These are phyloP conservation scores for Zeugodacus cucurbitae DNA, from an alignment of 1,140 invertebrate genomes.

Conservation along the genomic window DNA sequence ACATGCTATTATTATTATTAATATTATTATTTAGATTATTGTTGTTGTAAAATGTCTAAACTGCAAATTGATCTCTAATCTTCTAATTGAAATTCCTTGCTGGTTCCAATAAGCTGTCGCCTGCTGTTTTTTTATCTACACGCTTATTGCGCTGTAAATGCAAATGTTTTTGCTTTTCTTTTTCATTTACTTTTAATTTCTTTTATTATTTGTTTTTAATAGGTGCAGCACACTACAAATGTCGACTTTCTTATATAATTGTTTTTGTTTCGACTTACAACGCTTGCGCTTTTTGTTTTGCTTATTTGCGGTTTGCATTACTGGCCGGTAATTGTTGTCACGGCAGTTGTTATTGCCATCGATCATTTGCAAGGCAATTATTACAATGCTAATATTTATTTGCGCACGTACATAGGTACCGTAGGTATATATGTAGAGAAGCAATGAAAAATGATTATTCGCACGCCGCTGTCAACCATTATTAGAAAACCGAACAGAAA, in stretches of 20 bases:
- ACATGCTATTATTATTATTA: no score
- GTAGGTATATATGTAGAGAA: neutral
- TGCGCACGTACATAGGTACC: neutral
- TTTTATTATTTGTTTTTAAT: neutral
- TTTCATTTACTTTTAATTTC: neutral
- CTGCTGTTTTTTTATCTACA: no score
- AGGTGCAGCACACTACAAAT: neutral
- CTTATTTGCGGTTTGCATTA: neutral
- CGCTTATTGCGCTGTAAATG: no score
- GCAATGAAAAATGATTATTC: neutral
- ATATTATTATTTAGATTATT: no score
- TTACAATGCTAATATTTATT: neutral
- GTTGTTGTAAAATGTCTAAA: no score
- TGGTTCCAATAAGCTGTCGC: no score
- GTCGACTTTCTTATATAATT: neutral
- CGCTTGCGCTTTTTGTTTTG: neutral
- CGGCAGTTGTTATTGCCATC: neutral
- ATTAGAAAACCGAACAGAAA: neutral
- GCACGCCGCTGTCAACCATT: neutral
- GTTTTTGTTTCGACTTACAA: neutral
- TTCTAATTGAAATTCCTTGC: no score
- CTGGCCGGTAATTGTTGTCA: neutral
- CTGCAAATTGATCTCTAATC: no score
- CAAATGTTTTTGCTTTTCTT: neutral
- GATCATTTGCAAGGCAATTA: neutral